Base-by-base conservation (phyloP, 1,140 invertebrate genomes). In the Eumaeus atala region DNA sequence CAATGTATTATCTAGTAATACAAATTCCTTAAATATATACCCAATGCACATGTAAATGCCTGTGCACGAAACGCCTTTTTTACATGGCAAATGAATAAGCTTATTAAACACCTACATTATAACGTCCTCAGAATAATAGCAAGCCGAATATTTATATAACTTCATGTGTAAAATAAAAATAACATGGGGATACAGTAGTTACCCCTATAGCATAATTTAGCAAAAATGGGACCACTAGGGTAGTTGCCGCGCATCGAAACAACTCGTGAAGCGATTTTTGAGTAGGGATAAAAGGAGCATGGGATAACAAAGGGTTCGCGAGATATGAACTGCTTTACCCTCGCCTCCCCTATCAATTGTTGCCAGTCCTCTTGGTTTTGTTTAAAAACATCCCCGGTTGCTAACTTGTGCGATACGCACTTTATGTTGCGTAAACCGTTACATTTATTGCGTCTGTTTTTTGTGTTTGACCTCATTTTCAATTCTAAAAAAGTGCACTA, bases 281-380 rank as follows among this genome's bases (percentile, higher is more conserved):
- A 85, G 70, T 66, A 73, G 77, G 77, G 78, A 79, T 77, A 77
- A 83, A 78, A 74, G 72, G 66, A 75, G 68, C 69, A 68, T 69
- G 70, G 77, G 73, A 72, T 79, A 69, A 63, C 63, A 72, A 72
- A 75, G 74, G 74, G 78, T 72, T 70, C 64, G 58, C 64, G 62
- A 70, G 71, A 74, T 74, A 74, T 70, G 70, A 76, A 74, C 75
- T 75, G 77, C 67, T 66, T 71, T 71, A 62, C 71, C 73, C 72
- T 66, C 54, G 60, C 59, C 54, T 70, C 81, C 74, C 79, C 74
- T 77, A 76, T 75, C 75, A 82, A 82, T 74, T 81, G 78, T 80
- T 81, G 74, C 73, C 67, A 74, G 72, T 76, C 78, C 76, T 74
- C 79, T 77, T 74, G 83, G 77, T 79, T 79, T 80, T 81, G 68